Percentiles rank a stretch among this genome's conserved stretches.
Evolutionary conservation across 2,888 invertebrate genomes (phyloP).

Genomic region (Lochmaea crataegi): DNA sequence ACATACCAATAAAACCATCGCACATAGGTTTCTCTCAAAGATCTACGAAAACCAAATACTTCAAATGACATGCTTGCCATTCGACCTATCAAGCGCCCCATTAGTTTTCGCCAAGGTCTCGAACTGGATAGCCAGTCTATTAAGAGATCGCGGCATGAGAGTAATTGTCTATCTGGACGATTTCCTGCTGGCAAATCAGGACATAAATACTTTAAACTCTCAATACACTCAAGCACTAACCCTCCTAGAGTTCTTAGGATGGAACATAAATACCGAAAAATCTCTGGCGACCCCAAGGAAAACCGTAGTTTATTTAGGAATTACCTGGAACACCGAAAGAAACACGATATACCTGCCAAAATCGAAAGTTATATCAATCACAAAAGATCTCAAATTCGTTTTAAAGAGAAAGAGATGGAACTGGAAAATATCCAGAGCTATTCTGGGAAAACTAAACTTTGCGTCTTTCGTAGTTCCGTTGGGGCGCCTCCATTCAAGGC

Average conservation of each 20-base stretch:
- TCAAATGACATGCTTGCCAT: constrained; percentile 47
- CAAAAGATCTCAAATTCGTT: background rate
- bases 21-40: background rate
- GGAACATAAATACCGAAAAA: background rate
- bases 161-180: constrained; percentile 53
- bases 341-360: background rate
- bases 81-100: constrained; percentile 51
- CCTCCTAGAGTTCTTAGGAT: background rate
- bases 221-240: background rate
- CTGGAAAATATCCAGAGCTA: constrained; percentile 27
- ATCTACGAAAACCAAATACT: constrained; percentile 18
- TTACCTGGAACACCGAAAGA: background rate
- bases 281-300: background rate
- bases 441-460: constrained; percentile 31
- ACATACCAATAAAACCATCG: background rate
- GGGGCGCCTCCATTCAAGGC: constrained; percentile 26
- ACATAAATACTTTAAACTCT: background rate
- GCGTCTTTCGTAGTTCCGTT: constrained; percentile 15
- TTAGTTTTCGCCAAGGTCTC: constrained; percentile 45
- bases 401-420: constrained; percentile 16
- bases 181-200: constrained; percentile 35
- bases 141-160: constrained; percentile 43
- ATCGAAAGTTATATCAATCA: background rate
- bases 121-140: constrained; percentile 48
- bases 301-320: background rate